A percentile compares a stretch with the other conserved stretches of the same genome.
phyloP scores from a whole-genome alignment of 2,888 invertebrate species.

The Tortrix viridana region DNA sequence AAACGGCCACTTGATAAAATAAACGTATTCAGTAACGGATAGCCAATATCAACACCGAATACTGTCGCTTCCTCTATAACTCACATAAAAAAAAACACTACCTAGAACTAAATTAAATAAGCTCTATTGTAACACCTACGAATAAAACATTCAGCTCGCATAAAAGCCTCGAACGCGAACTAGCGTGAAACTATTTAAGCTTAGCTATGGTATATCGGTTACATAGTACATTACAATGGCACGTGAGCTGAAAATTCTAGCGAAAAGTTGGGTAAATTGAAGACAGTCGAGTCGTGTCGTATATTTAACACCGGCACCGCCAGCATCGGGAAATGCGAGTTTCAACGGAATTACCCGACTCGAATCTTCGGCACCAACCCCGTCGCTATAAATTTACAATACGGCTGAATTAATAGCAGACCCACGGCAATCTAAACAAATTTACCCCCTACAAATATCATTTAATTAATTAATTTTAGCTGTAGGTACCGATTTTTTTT shows the following conservation, averaged over 20 bases:
- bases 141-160: slow-evolving; percentile 34
- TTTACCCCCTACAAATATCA: slow-evolving; percentile 53
- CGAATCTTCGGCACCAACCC: slow-evolving; percentile 55
- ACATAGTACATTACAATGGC: slow-evolving; percentile 59
- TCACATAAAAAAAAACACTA: no score
- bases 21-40: slow-evolving; percentile 25
- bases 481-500: slow-evolving; percentile 50
- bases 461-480: slow-evolving; percentile 50
- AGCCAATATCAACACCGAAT: slow-evolving; percentile 2
- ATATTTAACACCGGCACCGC: slow-evolving; percentile 63
- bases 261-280: slow-evolving; percentile 57
- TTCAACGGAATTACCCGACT: slow-evolving; percentile 60
- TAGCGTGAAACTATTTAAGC: slow-evolving; percentile 52
- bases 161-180: slow-evolving; percentile 40
- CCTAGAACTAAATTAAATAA: neutral
- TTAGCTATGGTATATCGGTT: slow-evolving; percentile 53
- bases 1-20: slow-evolving; percentile 34
- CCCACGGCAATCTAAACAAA: slow-evolving; percentile 46
- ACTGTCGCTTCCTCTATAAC: no score
- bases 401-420: slow-evolving; percentile 54
- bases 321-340: slow-evolving; percentile 49
- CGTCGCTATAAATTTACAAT: slow-evolving; percentile 56
- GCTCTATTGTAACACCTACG: slow-evolving; percentile 4
- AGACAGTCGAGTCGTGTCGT: slow-evolving; percentile 58
- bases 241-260: slow-evolving; percentile 62